Base-by-base conservation (phyloP, 2,797 vertebrate species). In the Ptychadena robeensis region DNA sequence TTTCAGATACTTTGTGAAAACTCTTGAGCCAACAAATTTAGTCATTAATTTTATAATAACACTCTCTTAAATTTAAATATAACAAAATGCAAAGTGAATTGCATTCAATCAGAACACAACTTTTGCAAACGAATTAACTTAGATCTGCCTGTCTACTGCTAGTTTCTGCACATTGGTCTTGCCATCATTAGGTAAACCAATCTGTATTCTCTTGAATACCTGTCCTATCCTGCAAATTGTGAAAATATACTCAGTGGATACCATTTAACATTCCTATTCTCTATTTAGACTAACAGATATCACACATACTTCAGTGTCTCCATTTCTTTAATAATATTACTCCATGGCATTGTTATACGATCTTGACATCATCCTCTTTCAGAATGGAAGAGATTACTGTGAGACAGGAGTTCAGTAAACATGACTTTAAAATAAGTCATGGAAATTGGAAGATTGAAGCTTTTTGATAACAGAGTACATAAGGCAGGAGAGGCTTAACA, bases 391-490 rank as follows among this genome's bases (percentile, higher is more conserved):
- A 67, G 75, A 67, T 63, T 67, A 67, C 65, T 66, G 48, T 14
- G 31, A 77, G 59, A 79, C 31, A 44, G 27, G 69, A 30, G 40
- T 79, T 69, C 67, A 63, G 48, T 40, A n/a, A 66, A 32, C 61
- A 53, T 18, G 65, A 79, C 64, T 68, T 68, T 79, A 68, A 37
- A 68, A 79, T 35, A 68, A 67, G 64, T 79, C 76, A 59, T 57
- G 14, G 14, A 14, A 68, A 79, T 25, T 53, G 28, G n/a, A 77
- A 31, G 27, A 66, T 77, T 44, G 65, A 12, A 34, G 35, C 10
- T 14, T 30, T 38, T 30, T n/a, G 12, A 65, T 57, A 25, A 10
- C 11, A 37, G 48, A 44, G 15, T 68, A 40, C 44, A 68, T 48
- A 11, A 18, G 64, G 64, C 44, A 35, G 67, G 35, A 44, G 8